phyloP scores from a whole-genome alignment of 2,113 vertebrate genomes.

The Catagonus wagneri region DNA sequence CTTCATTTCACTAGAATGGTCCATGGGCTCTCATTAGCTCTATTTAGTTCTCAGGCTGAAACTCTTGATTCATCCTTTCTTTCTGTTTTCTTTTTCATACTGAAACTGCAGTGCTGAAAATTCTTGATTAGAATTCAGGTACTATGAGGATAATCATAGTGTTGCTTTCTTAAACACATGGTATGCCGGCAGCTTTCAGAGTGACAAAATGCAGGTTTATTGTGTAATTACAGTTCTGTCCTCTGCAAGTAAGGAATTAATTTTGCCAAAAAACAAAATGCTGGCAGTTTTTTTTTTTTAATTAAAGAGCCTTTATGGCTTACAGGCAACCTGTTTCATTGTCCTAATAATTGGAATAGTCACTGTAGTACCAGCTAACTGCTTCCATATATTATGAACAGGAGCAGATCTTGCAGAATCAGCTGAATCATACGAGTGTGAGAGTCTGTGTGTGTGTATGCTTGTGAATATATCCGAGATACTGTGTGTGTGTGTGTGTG shows the following conservation, averaged over 20 bases:
- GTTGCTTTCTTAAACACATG: conserved; percentile 17
- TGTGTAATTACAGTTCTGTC: conserved; percentile 58
- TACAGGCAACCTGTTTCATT: conserved; percentile 28
- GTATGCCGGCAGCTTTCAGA: not conserved
- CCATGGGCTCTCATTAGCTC: not conserved
- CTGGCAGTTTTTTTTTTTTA: not conserved
- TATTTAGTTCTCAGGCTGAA: not conserved
- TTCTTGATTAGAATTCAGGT: not conserved
- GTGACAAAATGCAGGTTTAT: conserved; percentile 53
- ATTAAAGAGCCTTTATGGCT: conserved; percentile 66
- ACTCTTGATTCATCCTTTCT: not conserved
- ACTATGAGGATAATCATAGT: conserved; percentile 35
- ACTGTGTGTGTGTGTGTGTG: not conserved
- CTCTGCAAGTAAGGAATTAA: conserved; percentile 65
- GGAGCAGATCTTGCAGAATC: not conserved
- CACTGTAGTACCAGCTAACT: conserved; percentile 1
- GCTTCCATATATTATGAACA: conserved; percentile 8
- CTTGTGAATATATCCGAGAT: not conserved
- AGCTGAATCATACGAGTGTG: not conserved
- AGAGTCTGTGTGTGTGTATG: not conserved
- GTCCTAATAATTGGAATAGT: conserved; percentile 41
- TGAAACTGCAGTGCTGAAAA: not conserved
- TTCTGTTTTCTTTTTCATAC: conserved; percentile 3
- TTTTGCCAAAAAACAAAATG: conserved; percentile 68
- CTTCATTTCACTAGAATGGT: not conserved